Evolutionary conservation across 2,888 invertebrate species (phyloP), one percentile per base, ranked within the genome.

Genomic region (Galeopsomyia nigrocyanea): DNA sequence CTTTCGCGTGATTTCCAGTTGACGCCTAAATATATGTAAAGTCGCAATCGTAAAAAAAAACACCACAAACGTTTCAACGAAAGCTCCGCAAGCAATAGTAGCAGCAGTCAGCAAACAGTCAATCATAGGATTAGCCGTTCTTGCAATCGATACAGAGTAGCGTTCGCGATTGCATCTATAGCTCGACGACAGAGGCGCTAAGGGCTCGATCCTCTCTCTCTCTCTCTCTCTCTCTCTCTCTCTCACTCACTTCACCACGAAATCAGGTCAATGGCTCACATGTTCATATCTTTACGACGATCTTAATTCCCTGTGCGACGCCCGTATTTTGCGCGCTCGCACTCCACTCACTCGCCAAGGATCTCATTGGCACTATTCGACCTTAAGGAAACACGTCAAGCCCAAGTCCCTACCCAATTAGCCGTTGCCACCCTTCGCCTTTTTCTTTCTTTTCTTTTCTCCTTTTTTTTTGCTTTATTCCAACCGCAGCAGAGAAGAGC

Each of bases 351-450:
- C 56, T 55, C 17, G 0, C 26, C 7, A 19, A 39, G 39, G 39
- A 39, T 39, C 13, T 39, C 39, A 21, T 53, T 53, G 67, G 51
- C 68, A 60, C 49, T 62, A 39, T 68, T 68, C 22, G 9, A 21
- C 19, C 81, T 79, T 83, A 72, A 78, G 80, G 80, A 82, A 84
- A 82, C 79, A 82, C 76, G 63, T 39, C 74, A 72, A 73, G 77
- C 75, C 71, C 76, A 78, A 83, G 82, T 84, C 83, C 79, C 81
- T 77, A 79, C 77, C 79, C 84, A 84, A 84, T 84, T 84, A 84
- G 78, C 77, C 78, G 80, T 80, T 46, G 78, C 79, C 80, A 76
- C 78, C 77, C 78, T 60, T 51, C 22, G 9, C 2, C 46, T 39
- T 58, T 60, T 61, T 16, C 31, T 51, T 58, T 46, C 49, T 47